These are phyloP conservation scores for Lepisosteus oculatus DNA, from an alignment of 2,113 vertebrate species.

Conservation along the genomic window DNA sequence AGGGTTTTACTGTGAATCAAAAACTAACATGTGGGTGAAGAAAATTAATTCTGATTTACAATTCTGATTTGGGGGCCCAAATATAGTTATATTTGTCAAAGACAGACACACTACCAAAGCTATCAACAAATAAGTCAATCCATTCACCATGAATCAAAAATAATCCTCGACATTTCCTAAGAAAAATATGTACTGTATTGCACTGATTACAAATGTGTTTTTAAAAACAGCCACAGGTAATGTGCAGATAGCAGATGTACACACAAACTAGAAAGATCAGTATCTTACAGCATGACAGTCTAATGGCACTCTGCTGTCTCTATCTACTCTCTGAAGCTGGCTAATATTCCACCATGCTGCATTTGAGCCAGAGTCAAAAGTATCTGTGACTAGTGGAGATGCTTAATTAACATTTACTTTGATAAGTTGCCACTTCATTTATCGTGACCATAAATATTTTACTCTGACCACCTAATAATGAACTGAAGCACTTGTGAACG, in stretches of 20 bases:
- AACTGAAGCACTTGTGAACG: conserved; percentile 48
- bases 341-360: background rate
- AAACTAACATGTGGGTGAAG: too few relatives aligned
- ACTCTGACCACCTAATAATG: conserved; percentile 41
- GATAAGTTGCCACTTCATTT: conserved; percentile 47
- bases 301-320: background rate
- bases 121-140: background rate
- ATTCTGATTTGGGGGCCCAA: too few relatives aligned
- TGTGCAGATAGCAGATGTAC: background rate
- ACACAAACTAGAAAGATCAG: background rate
- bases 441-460: conserved; percentile 56
- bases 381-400: conserved; percentile 15
- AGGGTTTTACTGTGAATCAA: too few relatives aligned
- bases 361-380: conserved; percentile 7
- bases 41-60: too few relatives aligned
- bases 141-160: background rate
- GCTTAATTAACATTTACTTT: conserved; percentile 46
- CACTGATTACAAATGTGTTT: conserved; percentile 7
- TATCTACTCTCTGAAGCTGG: background rate
- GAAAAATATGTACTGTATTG: conserved; percentile 1
- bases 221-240: conserved; percentile 4
- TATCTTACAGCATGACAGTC: background rate
- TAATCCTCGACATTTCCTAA: background rate
- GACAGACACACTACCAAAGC: too few relatives aligned
- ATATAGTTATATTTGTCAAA: too few relatives aligned